Base-by-base conservation (phyloP, 1,140 invertebrate genomes). In the Eubasilissa regina region DNA sequence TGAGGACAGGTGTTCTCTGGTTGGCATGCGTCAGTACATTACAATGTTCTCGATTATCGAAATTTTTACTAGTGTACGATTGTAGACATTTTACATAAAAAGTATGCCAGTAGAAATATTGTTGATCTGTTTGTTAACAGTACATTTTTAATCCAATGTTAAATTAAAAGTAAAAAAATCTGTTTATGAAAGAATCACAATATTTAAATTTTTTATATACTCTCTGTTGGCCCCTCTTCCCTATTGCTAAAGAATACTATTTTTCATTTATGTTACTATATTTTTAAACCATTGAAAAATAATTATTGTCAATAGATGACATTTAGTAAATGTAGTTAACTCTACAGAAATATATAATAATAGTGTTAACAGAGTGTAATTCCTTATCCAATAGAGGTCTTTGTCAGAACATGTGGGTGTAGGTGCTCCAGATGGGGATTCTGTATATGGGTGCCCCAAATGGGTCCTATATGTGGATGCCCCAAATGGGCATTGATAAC, bases 61-160 rank as follows among this genome's bases (percentile, higher is more conserved):
- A 9, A 15, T 55, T 55, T n/a, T 55, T 8, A 15, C 53, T 55
- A 55, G n/a, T 55, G n/a, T 9, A 55, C 53, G n/a, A 15, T 55
- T 15, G n/a, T 15, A 55, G 53, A 6, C 1, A 35, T 35, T 35
- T 35, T 35, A 35, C 55, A 21, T 58, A 19, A 21, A 58, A 15
- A 58, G 21, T 58, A 58, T 19, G 21, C 55, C 17, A 58, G 21
- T 6, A 21, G 17, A 58, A 19, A 19, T 15, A 8, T 58, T 58
- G 55, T 58, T 58, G 11, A 58, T 58, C 15, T 35, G 11, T 58
- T 58, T 12, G n/a, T 56, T 17, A 55, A n/a, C 53, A 56, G 13
- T 15, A 56, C 53, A 56, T 56, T 55, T 55, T 55, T 8, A 55
- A 4, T 17, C n/a, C n/a, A n/a, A n/a, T n/a, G n/a, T n/a, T n/a